Conservation (phyloP, 2,113 vertebrate species). For the Perca flavescens region DNA sequence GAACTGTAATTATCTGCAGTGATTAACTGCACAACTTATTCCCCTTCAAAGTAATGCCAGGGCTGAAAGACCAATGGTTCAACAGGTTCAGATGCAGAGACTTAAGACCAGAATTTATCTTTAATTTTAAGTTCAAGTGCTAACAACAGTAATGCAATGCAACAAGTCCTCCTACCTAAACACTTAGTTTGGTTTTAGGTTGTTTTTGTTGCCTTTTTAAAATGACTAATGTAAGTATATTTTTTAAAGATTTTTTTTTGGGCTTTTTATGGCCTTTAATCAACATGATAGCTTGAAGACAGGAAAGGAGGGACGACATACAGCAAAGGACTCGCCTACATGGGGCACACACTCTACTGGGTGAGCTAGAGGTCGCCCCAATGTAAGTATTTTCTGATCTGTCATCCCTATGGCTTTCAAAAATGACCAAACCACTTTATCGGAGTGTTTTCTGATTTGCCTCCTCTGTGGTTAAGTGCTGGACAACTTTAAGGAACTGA, state of each 20-base stretch:
- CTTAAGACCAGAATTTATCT: not conserved
- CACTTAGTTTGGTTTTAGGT: not conserved
- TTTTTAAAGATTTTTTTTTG: too few relatives aligned
- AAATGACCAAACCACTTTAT: not conserved
- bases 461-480: not conserved
- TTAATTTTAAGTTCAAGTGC: not conserved
- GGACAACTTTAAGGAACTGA: not conserved
- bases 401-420: too few relatives aligned
- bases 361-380: too few relatives aligned
- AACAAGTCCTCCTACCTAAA: not conserved
- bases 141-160: not conserved
- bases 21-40: constrained; percentile 12
- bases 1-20: constrained; percentile 9
- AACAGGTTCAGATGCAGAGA: not conserved
- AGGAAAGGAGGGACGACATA: too few relatives aligned
- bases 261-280: too few relatives aligned
- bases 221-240: too few relatives aligned
- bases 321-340: too few relatives aligned
- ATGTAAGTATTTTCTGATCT: too few relatives aligned
- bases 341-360: too few relatives aligned
- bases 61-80: not conserved
- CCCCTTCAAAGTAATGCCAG: not conserved
- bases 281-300: too few relatives aligned
- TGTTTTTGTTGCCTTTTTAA: not conserved
- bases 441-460: not conserved